Evolutionary conservation across 2,888 invertebrate species (phyloP).

Genomic region (Metacarcinus magister): DNA sequence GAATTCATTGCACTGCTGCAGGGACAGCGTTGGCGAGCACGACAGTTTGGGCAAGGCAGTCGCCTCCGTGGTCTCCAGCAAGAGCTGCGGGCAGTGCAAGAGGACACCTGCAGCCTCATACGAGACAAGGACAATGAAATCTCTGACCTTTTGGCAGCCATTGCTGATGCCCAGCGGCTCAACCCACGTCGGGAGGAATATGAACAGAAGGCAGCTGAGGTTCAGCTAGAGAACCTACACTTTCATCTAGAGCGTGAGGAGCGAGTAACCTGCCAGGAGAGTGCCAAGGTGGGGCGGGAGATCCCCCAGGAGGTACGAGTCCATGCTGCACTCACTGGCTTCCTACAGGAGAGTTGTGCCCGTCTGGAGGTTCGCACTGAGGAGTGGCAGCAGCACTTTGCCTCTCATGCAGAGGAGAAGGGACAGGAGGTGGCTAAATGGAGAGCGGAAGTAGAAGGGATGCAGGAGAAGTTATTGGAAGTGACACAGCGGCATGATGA

Average conservation of each 20-base stretch:
- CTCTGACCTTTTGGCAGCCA: constrained; percentile 60
- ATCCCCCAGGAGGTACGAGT: constrained; percentile 76
- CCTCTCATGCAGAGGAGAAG: constrained; percentile 67
- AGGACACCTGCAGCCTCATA: constrained; percentile 69
- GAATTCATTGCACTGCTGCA: constrained; percentile 78
- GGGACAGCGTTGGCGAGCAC: constrained; percentile 77
- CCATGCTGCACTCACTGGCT: constrained; percentile 73
- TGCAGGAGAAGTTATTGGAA: constrained; percentile 58
- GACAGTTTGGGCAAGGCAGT: constrained; percentile 69
- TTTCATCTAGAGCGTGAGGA: constrained; percentile 76
- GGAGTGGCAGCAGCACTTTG: constrained; percentile 75
- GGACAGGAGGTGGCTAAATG: constrained; percentile 66
- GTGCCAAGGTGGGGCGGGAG: constrained; percentile 69
- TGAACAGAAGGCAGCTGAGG: constrained; percentile 72
- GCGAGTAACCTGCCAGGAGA: constrained; percentile 62
- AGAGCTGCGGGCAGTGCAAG: constrained; percentile 55
- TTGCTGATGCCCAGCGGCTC: constrained; percentile 56
- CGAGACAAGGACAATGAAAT: constrained; percentile 74
- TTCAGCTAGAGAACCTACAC: constrained; percentile 74
- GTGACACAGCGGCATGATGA: constrained; percentile 62
- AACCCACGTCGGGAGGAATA: constrained; percentile 72
- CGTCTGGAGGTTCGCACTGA: constrained; percentile 63
- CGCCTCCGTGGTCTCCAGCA: constrained; percentile 65
- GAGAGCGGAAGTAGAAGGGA: constrained; percentile 64
- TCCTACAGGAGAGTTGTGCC: constrained; percentile 73